These are phyloP conservation scores for Gadus macrocephalus DNA, from an alignment of 2,113 vertebrate species.

Conservation along the genomic window DNA sequence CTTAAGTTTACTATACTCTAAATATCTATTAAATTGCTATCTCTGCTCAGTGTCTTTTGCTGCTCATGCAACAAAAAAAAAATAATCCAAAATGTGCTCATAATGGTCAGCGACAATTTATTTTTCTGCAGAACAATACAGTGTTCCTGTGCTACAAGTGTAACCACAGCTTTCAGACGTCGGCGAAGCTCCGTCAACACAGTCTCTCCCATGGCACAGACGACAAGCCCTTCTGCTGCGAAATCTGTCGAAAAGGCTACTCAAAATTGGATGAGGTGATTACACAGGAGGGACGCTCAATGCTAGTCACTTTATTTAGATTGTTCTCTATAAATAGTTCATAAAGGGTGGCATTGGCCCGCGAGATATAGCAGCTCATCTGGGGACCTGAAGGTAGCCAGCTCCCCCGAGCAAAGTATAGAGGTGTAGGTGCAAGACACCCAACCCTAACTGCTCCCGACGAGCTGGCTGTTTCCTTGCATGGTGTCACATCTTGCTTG, in stretches of 20 bases:
- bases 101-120: neutral
- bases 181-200: constrained; percentile 69
- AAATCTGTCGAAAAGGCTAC: constrained; percentile 63
- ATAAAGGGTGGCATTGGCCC: too few species aligned
- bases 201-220: constrained; percentile 63
- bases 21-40: neutral
- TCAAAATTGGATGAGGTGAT: constrained; percentile 70
- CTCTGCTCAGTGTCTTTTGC: too few species aligned
- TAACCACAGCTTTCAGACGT: constrained; percentile 64
- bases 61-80: too few species aligned
- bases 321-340: too few species aligned
- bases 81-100: neutral
- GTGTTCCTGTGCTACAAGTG: constrained; percentile 75
- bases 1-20: neutral
- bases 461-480: too few species aligned
- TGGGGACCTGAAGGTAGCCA: too few species aligned
- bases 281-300: neutral
- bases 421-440: too few species aligned
- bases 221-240: constrained; percentile 70
- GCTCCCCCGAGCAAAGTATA: too few species aligned
- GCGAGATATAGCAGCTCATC: too few species aligned
- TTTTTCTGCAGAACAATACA: constrained; percentile 57
- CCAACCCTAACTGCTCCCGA: too few species aligned
- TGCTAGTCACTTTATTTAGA: too few species aligned
- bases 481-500: too few species aligned